Percentiles rank a stretch among this genome's conserved stretches.
Conservation (phyloP, 2,888 invertebrate genomes). For the Osmoderma eremita region DNA sequence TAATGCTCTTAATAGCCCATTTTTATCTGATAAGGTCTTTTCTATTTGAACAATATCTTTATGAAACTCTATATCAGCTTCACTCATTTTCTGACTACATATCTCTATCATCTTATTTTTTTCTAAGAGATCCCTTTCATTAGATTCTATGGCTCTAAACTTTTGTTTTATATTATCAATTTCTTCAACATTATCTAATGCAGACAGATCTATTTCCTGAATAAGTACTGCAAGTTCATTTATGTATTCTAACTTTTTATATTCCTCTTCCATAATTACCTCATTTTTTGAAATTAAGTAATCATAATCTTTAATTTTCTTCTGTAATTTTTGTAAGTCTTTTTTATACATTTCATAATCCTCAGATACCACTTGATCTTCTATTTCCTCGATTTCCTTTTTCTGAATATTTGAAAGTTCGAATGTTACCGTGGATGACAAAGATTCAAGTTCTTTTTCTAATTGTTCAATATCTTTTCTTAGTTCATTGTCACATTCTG, state of each 20-base stretch:
- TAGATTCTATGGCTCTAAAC: background rate
- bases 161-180: background rate
- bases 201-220: slow-evolving; percentile 1
- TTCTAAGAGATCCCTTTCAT: background rate
- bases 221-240: background rate
- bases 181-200: slow-evolving; percentile 5
- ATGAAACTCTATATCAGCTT: background rate
- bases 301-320: slow-evolving; percentile 2
- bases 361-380: slow-evolving; percentile 1
- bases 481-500: background rate
- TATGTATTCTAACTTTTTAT: background rate
- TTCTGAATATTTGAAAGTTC: background rate
- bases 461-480: slow-evolving; percentile 1
- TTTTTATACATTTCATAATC: background rate
- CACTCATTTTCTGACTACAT: background rate
- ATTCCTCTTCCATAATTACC: background rate
- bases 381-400: background rate
- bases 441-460: background rate
- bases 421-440: background rate
- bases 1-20: background rate
- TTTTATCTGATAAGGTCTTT: background rate
- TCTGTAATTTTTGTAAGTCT: background rate
- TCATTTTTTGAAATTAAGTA: slow-evolving; percentile 1
- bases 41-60: slow-evolving; percentile 1
- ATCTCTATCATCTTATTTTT: background rate